Percentiles rank a stretch among this genome's conserved stretches.
Conservation (phyloP, 2,888 invertebrate species). For the Desoria tigrina region DNA sequence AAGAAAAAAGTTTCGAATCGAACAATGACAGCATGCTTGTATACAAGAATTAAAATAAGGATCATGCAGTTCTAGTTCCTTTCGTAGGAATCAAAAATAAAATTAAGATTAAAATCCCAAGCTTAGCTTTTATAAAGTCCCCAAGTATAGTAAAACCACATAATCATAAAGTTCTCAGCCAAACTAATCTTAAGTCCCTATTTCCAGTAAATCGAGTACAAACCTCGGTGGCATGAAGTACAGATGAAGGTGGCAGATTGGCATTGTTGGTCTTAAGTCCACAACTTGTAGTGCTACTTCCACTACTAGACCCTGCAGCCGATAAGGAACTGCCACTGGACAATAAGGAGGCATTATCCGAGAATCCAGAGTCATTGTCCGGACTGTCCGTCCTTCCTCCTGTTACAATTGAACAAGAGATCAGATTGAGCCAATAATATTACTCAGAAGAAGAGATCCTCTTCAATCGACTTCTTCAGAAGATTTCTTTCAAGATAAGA, state of each 20-base stretch:
- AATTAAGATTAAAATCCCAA: too few relatives aligned
- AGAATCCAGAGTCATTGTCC: conserved; percentile 97
- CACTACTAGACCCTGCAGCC: conserved; percentile 72
- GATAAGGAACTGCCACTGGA: conserved; percentile 93
- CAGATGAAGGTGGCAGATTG: conserved; percentile 41
- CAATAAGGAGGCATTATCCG: conserved; percentile 91
- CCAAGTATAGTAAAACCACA: too few relatives aligned
- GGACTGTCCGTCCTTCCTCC: conserved; percentile 83
- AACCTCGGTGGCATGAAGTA: conserved; percentile 49
- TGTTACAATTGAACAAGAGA: too few relatives aligned
- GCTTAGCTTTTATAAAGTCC: too few relatives aligned
- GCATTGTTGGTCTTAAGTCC: conserved; percentile 43
- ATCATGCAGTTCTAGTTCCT: too few relatives aligned
- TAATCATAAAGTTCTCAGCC: too few relatives aligned
- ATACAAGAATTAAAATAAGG: too few relatives aligned
- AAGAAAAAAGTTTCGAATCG: too few relatives aligned
- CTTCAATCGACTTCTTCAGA: not conserved
- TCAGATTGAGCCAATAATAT: conserved; percentile 7
- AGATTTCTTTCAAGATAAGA: not conserved
- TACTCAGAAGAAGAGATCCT: conserved; percentile 1
- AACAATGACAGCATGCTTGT: too few relatives aligned
- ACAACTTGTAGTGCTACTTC: conserved; percentile 53
- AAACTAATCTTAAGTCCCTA: too few relatives aligned
- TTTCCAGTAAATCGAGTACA: too few relatives aligned
- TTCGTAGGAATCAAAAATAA: too few relatives aligned